These are phyloP conservation scores for Pachyseris speciosa DNA, from an alignment of 64 coral and sea anemone species.

Conservation along the genomic window DNA sequence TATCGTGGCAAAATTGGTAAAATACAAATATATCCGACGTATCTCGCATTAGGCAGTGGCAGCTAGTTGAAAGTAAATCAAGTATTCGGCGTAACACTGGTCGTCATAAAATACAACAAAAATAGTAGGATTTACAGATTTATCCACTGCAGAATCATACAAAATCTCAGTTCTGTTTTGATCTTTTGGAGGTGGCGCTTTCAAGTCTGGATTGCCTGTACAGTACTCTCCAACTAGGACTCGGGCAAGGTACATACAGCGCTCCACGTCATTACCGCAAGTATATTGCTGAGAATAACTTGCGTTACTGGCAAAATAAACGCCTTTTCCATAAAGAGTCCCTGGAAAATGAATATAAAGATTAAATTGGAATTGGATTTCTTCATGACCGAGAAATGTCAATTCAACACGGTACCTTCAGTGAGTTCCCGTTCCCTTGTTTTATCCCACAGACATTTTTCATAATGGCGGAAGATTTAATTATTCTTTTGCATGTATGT, in stretches of 20 bases:
- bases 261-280: neutral
- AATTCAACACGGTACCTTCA: too few species aligned
- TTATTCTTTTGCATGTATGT: too few species aligned
- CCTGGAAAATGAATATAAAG: neutral
- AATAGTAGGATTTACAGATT: neutral
- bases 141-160: conserved; percentile 28
- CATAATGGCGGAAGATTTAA: too few species aligned
- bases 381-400: too few species aligned
- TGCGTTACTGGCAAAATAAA: conserved; percentile 60
- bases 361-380: too few species aligned
- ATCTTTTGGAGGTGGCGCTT: conserved; percentile 16
- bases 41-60: too few species aligned
- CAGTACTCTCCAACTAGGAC: conserved; percentile 35
- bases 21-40: too few species aligned
- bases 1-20: too few species aligned
- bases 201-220: neutral
- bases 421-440: too few species aligned
- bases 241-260: conserved; percentile 34
- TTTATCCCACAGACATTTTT: too few species aligned
- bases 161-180: neutral
- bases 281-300: conserved; percentile 12
- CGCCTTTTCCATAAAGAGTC: conserved; percentile 28
- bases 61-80: conserved; percentile 38
- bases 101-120: conserved; percentile 43
- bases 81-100: conserved; percentile 53